These are phyloP conservation scores for Ethmia dodecea DNA, from an alignment of 2,888 invertebrate genomes.

Conservation along the genomic window DNA sequence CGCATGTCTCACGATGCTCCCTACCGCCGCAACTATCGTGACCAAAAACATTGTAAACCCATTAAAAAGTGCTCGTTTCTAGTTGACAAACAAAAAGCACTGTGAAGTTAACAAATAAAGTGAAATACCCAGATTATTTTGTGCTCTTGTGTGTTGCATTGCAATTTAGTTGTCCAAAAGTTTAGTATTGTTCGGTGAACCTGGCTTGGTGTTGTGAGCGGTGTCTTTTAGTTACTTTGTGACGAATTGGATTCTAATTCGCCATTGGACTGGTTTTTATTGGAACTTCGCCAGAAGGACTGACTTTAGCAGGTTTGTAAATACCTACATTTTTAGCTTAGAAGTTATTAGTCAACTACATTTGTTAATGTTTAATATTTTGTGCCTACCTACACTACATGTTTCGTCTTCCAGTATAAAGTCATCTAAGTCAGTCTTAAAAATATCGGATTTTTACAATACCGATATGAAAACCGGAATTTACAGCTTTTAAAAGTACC, in stretches of 20 bases:
- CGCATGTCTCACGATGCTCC: conserved; percentile 31
- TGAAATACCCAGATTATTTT: no score
- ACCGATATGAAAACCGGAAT: no score
- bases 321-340: conserved; percentile 3
- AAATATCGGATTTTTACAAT: no score
- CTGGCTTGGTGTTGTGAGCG: conserved; percentile 30
- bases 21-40: conserved; percentile 39
- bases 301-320: conserved; percentile 9
- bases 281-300: conserved; percentile 1
- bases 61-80: conserved; percentile 1
- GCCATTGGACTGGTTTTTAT: conserved; percentile 25
- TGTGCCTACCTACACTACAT: no score
- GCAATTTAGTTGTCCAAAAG: conserved; percentile 14
- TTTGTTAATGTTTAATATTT: no score
- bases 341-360: background rate
- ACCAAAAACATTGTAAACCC: conserved; percentile 32
- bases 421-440: no score
- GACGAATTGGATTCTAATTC: conserved; percentile 46
- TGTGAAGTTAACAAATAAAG: conserved; percentile 1
- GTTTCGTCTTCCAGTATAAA: no score
- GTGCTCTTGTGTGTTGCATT: background rate
- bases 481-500: no score
- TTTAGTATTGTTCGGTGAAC: conserved; percentile 20
- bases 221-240: conserved; percentile 33
- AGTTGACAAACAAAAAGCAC: conserved; percentile 2